A percentile compares a stretch with the other conserved stretches of the same genome.
Evolutionary conservation across 1,140 invertebrate genomes (phyloP).

Genomic region (Cardiocondyla obscurior): DNA sequence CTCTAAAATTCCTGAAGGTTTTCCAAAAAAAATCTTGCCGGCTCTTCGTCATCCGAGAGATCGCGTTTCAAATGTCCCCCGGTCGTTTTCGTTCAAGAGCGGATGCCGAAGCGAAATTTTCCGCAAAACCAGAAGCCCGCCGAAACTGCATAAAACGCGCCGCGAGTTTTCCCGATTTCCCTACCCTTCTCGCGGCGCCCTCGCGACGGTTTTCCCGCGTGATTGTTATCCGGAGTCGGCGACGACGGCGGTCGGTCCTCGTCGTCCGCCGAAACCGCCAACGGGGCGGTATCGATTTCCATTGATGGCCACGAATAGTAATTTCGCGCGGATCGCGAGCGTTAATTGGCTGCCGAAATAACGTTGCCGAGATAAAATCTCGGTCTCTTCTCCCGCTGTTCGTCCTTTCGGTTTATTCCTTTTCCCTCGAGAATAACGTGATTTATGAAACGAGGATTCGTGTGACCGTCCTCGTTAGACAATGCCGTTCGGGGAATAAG

Average conservation of each 20-base stretch:
- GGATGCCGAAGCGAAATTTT: too few species aligned
- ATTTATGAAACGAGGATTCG: neutral
- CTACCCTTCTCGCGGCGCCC: too few species aligned
- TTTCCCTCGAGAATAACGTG: neutral
- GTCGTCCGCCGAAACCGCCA: conserved; percentile 38
- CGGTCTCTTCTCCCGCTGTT: neutral
- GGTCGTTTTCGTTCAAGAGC: too few species aligned
- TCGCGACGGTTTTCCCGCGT: conserved; percentile 18
- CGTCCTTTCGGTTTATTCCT: neutral
- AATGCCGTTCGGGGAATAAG: too few species aligned
- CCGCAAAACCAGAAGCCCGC: too few species aligned
- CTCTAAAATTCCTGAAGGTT: neutral
- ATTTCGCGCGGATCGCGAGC: conserved; percentile 28
- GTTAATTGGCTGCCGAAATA: conserved; percentile 27
- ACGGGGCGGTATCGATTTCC: conserved; percentile 35
- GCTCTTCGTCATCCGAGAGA: too few species aligned
- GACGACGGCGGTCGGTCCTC: neutral
- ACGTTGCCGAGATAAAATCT: neutral
- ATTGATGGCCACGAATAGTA: conserved; percentile 41
- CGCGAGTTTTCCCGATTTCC: too few species aligned
- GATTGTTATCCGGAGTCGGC: conserved; percentile 20
- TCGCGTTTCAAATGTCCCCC: too few species aligned
- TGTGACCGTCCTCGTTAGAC: neutral
- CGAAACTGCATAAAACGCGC: too few species aligned
- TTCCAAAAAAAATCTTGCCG: too few species aligned